Evolutionary conservation across 2,113 vertebrate genomes (phyloP), one percentile per base, ranked within the genome.

Genomic region (Cryptotis parvus): DNA sequence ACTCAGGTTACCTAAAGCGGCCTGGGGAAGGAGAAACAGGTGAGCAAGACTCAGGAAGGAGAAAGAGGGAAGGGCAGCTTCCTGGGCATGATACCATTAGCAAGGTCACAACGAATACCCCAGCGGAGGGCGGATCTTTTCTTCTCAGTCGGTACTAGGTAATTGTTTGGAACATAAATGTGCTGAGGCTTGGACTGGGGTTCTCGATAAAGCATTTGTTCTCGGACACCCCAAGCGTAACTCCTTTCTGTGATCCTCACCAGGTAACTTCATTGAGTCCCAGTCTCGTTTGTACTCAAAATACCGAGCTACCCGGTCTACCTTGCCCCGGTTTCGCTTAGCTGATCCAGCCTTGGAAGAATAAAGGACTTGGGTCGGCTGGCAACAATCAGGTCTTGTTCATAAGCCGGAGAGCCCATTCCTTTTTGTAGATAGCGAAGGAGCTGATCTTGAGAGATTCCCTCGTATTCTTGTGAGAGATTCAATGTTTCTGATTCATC

Each of bases 121-220:
- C 98, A 99, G 82, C 98, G 98, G 18, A 99, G 97, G 2, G 98
- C 97, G 0, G 98, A 98, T 3, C 99, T 97, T 81, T 98, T 99
- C 96, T 99, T 99, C 35, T 98, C 98, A 0, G 99, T 99, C 29
- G 99, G 99, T n/a, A 99, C 98, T 0, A 95, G 8, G 49, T 99
- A 99, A 2, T 84, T 81, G 93, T 99, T 99, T 49, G 98, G 98
- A 33, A 98, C 52, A 6, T 87, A 96, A 0, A 95, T 65, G 6
- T 93, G 97, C 8, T 90, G 98, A 35, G 98, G 96, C 73, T 88
- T 96, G 27, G 45, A 0, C 0, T 97, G 97, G 3, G 90, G 85
- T 41, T 96, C 89, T 1, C 73, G 82, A 37, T 80, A 96, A 3
- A 97, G 95, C 97, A 98, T 97, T 91, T 96, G 94, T 33, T 90